A percentile compares a stretch with the other conserved stretches of the same genome.
Evolutionary conservation across 2,113 vertebrate species (phyloP).

Genomic region (Scomber scombrus): DNA sequence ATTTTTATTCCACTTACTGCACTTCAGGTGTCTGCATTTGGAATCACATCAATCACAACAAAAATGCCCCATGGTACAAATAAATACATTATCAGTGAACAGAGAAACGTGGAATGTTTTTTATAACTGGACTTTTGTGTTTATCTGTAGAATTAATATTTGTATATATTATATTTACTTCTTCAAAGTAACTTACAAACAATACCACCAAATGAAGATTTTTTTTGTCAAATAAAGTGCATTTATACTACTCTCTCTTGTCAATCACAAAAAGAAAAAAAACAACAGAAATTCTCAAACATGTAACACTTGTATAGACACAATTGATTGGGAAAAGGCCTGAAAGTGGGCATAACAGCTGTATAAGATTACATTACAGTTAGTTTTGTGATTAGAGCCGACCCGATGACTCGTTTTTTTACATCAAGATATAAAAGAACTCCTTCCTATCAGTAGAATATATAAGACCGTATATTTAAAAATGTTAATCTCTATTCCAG

Average conservation of each 20-base stretch:
- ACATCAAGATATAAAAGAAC: slow-evolving; percentile 72
- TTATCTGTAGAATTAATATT: slow-evolving; percentile 63
- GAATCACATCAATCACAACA: slow-evolving; percentile 80
- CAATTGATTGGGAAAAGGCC: slow-evolving; percentile 62
- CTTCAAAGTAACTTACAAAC: slow-evolving; percentile 68
- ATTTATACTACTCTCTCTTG: slow-evolving; percentile 72
- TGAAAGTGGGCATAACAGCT: slow-evolving; percentile 52
- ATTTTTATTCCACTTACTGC: slow-evolving; percentile 83
- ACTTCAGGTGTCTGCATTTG: slow-evolving; percentile 81
- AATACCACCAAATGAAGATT: slow-evolving; percentile 64
- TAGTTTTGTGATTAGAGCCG: slow-evolving; percentile 48
- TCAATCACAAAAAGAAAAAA: slow-evolving; percentile 48
- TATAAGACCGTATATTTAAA: slow-evolving; percentile 69
- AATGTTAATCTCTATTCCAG: slow-evolving; percentile 55
- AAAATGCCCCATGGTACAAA: slow-evolving; percentile 80
- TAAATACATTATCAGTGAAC: slow-evolving; percentile 74
- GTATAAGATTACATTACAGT: slow-evolving; percentile 52
- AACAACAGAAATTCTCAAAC: slow-evolving; percentile 51
- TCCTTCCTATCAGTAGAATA: slow-evolving; percentile 62
- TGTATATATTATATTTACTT: slow-evolving; percentile 65
- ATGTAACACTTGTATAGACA: slow-evolving; percentile 65
- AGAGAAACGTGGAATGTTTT: slow-evolving; percentile 76
- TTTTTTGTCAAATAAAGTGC: slow-evolving; percentile 85
- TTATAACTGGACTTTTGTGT: slow-evolving; percentile 67
- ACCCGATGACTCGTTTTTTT: slow-evolving; percentile 50